These are phyloP conservation scores for Heliocidaris tuberculata DNA, from an alignment of 35 echinoderm and acorn worm species.

Conservation along the genomic window DNA sequence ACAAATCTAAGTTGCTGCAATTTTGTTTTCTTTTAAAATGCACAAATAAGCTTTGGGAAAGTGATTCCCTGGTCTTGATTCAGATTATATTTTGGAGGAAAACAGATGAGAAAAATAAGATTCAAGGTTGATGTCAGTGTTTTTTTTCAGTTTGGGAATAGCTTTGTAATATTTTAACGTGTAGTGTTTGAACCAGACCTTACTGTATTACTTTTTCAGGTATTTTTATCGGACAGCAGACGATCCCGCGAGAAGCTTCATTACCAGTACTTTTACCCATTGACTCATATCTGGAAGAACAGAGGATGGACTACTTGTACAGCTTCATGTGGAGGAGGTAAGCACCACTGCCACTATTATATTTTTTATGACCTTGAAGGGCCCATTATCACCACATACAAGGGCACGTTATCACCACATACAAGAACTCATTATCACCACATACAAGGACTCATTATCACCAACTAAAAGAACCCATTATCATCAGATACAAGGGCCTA, in stretches of 20 bases:
- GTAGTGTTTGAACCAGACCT: not conserved
- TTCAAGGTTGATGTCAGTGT: no score
- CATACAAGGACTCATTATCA: no score
- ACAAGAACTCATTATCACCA: no score
- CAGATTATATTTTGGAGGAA: not conserved
- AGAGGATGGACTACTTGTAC: constrained; percentile 57
- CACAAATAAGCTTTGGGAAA: no score
- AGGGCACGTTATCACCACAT: no score
- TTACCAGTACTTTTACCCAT: constrained; percentile 54
- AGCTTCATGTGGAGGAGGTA: constrained; percentile 65
- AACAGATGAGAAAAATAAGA: not conserved
- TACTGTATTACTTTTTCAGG: not conserved
- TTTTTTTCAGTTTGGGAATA: no score
- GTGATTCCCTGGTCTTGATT: not conserved
- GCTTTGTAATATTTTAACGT: not conserved
- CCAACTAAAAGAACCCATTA: no score
- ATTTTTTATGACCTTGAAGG: no score
- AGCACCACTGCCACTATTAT: not conserved
- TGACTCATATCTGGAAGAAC: constrained; percentile 56
- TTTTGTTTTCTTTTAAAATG: no score
- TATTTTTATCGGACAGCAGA: constrained; percentile 8
- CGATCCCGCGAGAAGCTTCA: constrained; percentile 51
- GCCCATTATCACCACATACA: no score
- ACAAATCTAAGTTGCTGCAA: no score
- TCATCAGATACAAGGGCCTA: no score